Percentiles rank a stretch among this genome's conserved stretches.
Conservation (phyloP, 2,113 vertebrate genomes). For the Gobius niger region DNA sequence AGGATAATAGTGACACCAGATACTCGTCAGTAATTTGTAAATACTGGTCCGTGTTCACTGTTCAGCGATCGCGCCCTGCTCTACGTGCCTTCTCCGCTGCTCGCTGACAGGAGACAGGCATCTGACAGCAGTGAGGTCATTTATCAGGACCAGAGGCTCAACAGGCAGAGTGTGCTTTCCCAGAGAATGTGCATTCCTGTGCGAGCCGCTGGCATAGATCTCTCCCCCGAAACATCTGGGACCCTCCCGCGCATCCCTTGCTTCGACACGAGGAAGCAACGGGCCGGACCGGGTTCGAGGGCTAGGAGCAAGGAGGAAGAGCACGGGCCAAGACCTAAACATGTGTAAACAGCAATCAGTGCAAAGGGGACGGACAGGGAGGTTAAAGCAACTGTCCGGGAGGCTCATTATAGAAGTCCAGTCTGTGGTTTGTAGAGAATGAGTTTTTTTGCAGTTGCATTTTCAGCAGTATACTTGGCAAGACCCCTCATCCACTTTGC, state of each 20-base stretch:
- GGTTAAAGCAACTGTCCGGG: conserved; percentile 9
- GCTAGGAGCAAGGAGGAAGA: conserved; percentile 23
- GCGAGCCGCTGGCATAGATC: conserved; percentile 69
- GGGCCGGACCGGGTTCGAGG: conserved; percentile 53
- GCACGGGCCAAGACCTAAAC: conserved; percentile 17
- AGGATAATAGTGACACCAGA: too few species aligned
- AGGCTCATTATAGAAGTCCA: too few species aligned
- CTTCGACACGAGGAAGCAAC: conserved; percentile 51
- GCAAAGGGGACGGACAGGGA: conserved; percentile 28
- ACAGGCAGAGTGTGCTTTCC: conserved; percentile 65
- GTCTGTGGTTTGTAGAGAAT: too few species aligned
- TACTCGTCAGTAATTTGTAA: too few species aligned
- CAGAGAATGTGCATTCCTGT: conserved; percentile 73
- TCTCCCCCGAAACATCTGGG: conserved; percentile 74
- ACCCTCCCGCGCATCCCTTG: conserved; percentile 66
- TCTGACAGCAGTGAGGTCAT: conserved; percentile 57
- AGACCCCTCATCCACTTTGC: too few species aligned
- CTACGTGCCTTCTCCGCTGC: neutral
- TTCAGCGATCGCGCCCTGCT: too few species aligned
- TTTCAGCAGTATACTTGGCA: too few species aligned
- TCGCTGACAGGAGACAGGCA: conserved; percentile 46
- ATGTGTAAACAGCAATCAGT: conserved; percentile 26
- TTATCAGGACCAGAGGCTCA: conserved; percentile 60
- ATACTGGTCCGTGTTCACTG: too few species aligned
- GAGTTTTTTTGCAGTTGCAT: too few species aligned